Base-by-base conservation (phyloP, 2,113 vertebrate species). In the Menidia beryllina region DNA sequence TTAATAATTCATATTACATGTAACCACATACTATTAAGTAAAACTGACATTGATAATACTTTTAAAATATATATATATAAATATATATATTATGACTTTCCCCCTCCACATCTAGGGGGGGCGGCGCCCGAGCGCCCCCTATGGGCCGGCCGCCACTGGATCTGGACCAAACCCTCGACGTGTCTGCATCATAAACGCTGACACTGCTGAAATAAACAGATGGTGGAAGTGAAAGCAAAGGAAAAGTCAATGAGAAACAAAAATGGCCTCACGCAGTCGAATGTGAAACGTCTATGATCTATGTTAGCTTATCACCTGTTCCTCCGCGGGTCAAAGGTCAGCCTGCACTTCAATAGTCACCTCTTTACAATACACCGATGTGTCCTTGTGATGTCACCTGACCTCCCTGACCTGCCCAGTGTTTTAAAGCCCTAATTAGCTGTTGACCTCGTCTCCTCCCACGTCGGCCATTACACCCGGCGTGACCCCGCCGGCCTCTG, bases 401-500 rank as follows among this genome's bases (percentile, higher is more conserved):
- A 89, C 88, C 89, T 71, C 53, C 12, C 13, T 86, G 86, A 89
- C 84, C 84, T 50, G 38, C 43, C 52, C 72, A 38, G 62, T 86
- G 82, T 91, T 89, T 91, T 79, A 89, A 63, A 75, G 69, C 76
- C 77, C 66, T 89, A 89, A 92, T 90, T 90, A 92, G 82, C 57
- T 65, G 69, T 79, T 86, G 86, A 92, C 85, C 83, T 69, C 56
- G 43, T 83, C 81, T 84, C 77, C 70, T 87, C 82, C 83, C 76
- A 74, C 58, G 27, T 82, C 71, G 56, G 41, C 82, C 65, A 34
- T 69, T 69, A 79, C 82, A 79, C 83, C 85, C 81, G 56, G 60
- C 6, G 1, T 83, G 84, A 87, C 76, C 74, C 59, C 27, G 1
- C 12, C 6, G 78, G 81, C 84, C 77, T 26, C 47, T 0, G 38